These are phyloP conservation scores for Tricholaema leucomelas DNA, from an alignment of 2,113 vertebrate genomes.

Conservation along the genomic window DNA sequence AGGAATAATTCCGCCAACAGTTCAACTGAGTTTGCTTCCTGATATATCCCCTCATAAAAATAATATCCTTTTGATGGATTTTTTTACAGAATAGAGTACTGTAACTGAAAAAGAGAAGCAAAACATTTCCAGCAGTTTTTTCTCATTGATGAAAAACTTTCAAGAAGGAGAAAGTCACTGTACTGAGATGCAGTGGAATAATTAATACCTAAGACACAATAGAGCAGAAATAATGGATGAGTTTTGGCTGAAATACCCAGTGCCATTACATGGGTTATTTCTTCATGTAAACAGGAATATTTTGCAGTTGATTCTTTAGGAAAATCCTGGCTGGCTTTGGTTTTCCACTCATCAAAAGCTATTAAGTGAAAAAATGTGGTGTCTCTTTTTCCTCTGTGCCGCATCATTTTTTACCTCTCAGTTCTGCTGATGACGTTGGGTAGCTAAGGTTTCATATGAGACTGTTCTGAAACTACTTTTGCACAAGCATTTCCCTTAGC, in stretches of 20 bases:
- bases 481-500: neutral
- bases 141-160: constrained; percentile 27
- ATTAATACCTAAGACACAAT: constrained; percentile 49
- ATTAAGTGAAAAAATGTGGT: neutral
- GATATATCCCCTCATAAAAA: constrained; percentile 52
- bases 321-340: neutral
- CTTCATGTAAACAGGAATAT: neutral
- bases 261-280: neutral
- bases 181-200: constrained; percentile 50
- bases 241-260: neutral
- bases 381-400: neutral
- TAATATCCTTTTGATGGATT: constrained; percentile 50
- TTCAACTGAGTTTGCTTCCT: constrained; percentile 45
- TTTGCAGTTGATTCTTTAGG: neutral
- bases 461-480: neutral
- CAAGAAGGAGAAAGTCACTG: constrained; percentile 16
- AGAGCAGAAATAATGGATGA: neutral
- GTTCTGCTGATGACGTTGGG: neutral
- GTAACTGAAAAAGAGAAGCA: constrained; percentile 52
- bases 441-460: neutral
- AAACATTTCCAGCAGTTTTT: constrained; percentile 61
- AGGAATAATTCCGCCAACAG: constrained; percentile 32
- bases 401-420: neutral
- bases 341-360: neutral
- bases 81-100: constrained; percentile 47